Evolutionary conservation across 2,113 vertebrate genomes (phyloP).

Genomic region (Anhinga anhinga): DNA sequence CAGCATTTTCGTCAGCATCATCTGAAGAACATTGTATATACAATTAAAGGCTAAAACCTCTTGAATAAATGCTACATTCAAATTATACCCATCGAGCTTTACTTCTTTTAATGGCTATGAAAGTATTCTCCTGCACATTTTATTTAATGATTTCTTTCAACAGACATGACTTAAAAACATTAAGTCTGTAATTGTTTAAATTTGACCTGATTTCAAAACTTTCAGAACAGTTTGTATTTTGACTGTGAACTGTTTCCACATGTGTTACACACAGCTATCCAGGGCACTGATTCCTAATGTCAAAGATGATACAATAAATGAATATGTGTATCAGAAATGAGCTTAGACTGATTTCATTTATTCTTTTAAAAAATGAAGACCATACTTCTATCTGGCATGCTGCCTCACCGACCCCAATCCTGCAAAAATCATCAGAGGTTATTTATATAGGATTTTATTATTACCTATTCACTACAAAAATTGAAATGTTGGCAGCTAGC

Average conservation of each 20-base stretch:
- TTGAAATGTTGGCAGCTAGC: background rate
- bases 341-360: background rate
- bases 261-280: background rate
- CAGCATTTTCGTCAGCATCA: conserved; percentile 94
- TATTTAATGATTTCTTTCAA: background rate
- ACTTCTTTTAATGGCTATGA: background rate
- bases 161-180: background rate
- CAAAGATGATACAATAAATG: background rate
- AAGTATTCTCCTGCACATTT: background rate
- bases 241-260: background rate
- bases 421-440: background rate
- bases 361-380: background rate
- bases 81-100: background rate
- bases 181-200: background rate
- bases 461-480: background rate
- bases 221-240: background rate
- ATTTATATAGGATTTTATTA: background rate
- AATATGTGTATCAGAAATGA: background rate
- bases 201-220: background rate
- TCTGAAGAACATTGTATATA: conserved; percentile 70
- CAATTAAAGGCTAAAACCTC: background rate
- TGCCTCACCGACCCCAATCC: background rate
- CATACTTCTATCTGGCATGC: background rate
- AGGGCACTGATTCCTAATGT: background rate
- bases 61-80: background rate